phyloP scores from a whole-genome alignment of 2,888 invertebrate genomes.

The Conomelus anceps region DNA sequence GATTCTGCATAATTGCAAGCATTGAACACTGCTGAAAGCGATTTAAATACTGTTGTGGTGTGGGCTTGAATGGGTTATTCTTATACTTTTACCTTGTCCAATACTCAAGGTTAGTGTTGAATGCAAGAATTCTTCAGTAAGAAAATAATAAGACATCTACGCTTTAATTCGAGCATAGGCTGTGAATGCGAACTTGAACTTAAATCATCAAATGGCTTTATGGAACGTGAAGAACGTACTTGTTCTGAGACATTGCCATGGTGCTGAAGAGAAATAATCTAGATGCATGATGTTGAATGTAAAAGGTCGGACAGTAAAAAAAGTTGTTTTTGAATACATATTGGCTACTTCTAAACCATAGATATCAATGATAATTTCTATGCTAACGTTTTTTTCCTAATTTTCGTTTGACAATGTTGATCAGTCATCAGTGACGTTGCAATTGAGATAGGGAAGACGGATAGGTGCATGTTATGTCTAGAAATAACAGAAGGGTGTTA shows the following conservation, averaged over 20 bases:
- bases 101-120: neutral
- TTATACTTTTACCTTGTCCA: neutral
- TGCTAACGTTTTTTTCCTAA: too few relatives aligned
- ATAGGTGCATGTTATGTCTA: too few relatives aligned
- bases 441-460: too few relatives aligned
- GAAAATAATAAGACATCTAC: neutral
- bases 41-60: neutral
- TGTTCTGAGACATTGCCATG: neutral
- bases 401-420: too few relatives aligned
- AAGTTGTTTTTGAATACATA: too few relatives aligned
- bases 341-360: too few relatives aligned
- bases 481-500: too few relatives aligned
- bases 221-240: neutral
- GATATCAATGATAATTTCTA: too few relatives aligned
- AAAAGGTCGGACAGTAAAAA: neutral
- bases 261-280: neutral
- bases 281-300: neutral
- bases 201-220: neutral
- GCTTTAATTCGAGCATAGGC: neutral
- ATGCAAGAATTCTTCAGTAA: neutral
- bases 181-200: neutral
- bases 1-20: neutral
- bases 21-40: neutral
- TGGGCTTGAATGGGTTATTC: neutral
- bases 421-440: too few relatives aligned